phyloP scores from a whole-genome alignment of 2,113 vertebrate species.

The Nyctibius bracteatus region DNA sequence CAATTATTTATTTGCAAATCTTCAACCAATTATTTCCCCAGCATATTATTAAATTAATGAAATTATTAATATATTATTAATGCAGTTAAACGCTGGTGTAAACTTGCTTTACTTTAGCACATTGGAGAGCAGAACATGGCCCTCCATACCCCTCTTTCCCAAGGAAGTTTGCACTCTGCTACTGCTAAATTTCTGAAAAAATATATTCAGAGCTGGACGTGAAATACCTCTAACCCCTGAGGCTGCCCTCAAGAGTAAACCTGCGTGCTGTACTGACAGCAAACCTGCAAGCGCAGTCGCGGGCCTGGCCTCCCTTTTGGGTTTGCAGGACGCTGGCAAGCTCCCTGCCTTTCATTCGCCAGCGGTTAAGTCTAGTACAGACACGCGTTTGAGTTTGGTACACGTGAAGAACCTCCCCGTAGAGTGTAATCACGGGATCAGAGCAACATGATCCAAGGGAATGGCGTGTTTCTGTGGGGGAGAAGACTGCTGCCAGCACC shows the following conservation, averaged over 20 bases:
- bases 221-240: neutral
- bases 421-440: no score
- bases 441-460: neutral
- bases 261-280: neutral
- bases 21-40: neutral
- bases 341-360: neutral
- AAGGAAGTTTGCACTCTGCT: neutral
- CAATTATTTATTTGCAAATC: neutral
- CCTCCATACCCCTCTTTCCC: neutral
- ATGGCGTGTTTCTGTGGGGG: rapidly evolving
- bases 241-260: neutral
- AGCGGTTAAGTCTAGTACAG: rapidly evolving
- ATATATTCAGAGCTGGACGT: neutral
- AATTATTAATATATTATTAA: neutral
- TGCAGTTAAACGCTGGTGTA: neutral
- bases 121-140: neutral
- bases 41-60: neutral
- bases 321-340: neutral
- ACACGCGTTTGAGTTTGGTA: rapidly evolving
- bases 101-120: neutral
- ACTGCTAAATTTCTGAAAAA: neutral
- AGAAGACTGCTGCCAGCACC: neutral
- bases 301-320: neutral
- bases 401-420: rapidly evolving
- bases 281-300: neutral